Conservation (phyloP, 2,888 invertebrate genomes). For the Augochlorella aurata region DNA sequence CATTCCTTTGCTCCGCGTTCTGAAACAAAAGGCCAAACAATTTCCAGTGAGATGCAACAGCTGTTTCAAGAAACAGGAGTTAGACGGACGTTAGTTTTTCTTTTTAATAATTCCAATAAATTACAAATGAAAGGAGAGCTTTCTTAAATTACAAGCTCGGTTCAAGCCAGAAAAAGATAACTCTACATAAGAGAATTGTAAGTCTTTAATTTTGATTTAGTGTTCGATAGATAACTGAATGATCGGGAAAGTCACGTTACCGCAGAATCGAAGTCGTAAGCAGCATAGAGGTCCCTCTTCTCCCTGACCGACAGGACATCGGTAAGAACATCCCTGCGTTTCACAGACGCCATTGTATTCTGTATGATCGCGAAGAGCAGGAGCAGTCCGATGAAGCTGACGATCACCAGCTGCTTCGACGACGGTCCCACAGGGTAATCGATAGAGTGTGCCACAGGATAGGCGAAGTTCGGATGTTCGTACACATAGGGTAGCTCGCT, state of each 20-base stretch:
- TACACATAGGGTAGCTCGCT: conserved; percentile 64
- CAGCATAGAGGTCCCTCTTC: conserved; percentile 72
- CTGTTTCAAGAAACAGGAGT: too few species aligned
- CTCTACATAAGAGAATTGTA: too few species aligned
- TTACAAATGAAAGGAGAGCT: too few species aligned
- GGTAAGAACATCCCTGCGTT: conserved; percentile 72
- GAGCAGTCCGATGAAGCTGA: conserved; percentile 79
- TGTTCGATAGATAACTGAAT: too few species aligned
- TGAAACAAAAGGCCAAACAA: conserved; percentile 37
- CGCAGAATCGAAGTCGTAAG: conserved; percentile 65
- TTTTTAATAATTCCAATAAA: too few species aligned
- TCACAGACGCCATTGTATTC: conserved; percentile 75
- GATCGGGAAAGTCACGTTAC: conserved; percentile 54
- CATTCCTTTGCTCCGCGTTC: conserved; percentile 75
- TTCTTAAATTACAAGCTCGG: too few species aligned
- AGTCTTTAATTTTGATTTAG: too few species aligned
- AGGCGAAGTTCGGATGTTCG: conserved; percentile 58
- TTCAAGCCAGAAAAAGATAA: too few species aligned
- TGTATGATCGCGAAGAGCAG: conserved; percentile 79
- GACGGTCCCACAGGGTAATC: conserved; percentile 68
- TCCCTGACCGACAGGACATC: conserved; percentile 74
- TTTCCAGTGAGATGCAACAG: too few species aligned
- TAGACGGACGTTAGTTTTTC: too few species aligned
- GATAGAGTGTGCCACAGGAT: conserved; percentile 61
- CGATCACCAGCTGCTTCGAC: conserved; percentile 77